Evolutionary conservation across 2,797 vertebrate species (phyloP), one percentile per base, ranked within the genome.

Genomic region (Rhabdomys pumilio): DNA sequence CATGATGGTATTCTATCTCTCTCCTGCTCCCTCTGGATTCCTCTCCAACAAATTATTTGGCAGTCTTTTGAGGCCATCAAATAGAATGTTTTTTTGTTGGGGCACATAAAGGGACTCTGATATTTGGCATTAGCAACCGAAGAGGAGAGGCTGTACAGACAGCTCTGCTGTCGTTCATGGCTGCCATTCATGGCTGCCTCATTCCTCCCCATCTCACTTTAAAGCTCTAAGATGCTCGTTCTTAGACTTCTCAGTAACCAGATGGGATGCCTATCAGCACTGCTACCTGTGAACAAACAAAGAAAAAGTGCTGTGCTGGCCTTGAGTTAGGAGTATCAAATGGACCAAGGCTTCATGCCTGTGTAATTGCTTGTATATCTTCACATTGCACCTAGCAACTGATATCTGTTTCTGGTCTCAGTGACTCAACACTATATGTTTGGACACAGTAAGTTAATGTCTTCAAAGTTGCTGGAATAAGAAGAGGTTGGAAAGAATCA

Each of bases 281-380:
- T 77, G 65, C 47, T n/a, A 84, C 75, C 47, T 77, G 89, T 38
- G 86, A 90, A 38, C 7, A n/a, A 81, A 90, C 67, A 92, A 92
- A 34, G n/a, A 92, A 22, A 24, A 29, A 79, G 12, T 31, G 29
- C 31, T 6, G 9, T 20, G 61, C 24, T 26, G 57, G 0, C 41
- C 80, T 77, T 89, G 20, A 47, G 72, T 57, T 90, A 55, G 73
- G 81, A 92, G 67, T 75, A 87, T 65, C 26, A 72, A 92, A 82
- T 6, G 0, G 85, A 72, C 6, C 50, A 34, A 55, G 63, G 0
- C 50, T 38, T 81, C 13, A 34, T n/a, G 1, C 3, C 44, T 29
- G 11, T 44, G 82, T 20, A 29, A 24, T 87, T 38, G 24, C 59
- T 47, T 75, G 15, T n/a, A 50, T 92, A 76, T 87, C 38, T 59